Percentiles rank a stretch among this genome's conserved stretches.
Evolutionary conservation across 2,797 vertebrate species (phyloP).

Genomic region (Anisognathus igniventris): DNA sequence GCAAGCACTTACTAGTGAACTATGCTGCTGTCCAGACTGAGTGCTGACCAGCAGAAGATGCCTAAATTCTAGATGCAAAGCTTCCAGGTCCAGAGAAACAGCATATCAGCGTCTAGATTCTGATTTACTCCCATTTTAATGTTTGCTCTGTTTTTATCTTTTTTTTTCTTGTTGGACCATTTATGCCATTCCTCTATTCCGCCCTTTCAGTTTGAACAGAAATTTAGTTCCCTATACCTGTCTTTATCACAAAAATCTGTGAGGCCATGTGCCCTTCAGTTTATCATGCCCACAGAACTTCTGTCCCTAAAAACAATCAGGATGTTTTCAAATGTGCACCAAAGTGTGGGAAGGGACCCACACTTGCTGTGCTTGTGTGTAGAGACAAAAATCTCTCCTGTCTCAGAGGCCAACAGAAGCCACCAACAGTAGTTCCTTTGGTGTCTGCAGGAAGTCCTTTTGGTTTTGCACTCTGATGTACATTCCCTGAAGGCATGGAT

Average conservation of each 20-base stretch:
- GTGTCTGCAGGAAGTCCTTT: neutral
- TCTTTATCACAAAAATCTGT: neutral
- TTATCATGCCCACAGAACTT: neutral
- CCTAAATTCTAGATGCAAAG: neutral
- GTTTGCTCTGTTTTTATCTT: neutral
- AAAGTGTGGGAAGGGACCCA: neutral
- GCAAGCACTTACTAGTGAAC: neutral
- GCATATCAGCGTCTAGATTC: neutral
- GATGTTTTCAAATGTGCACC: neutral
- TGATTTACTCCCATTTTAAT: neutral
- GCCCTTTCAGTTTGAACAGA: neutral
- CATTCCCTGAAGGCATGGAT: neutral
- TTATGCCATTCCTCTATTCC: neutral
- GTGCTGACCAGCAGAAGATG: neutral
- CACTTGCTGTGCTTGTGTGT: neutral
- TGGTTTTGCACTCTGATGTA: neutral
- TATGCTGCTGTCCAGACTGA: neutral
- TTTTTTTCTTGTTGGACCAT: neutral
- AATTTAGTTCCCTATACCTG: neutral
- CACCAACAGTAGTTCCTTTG: neutral
- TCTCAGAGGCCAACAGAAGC: neutral
- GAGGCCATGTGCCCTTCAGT: neutral
- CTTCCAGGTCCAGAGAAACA: neutral
- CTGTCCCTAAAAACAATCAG: neutral
- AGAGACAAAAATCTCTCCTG: neutral